These are phyloP conservation scores for Limnephilus marmoratus DNA, from an alignment of 2,888 invertebrate genomes.

Conservation along the genomic window DNA sequence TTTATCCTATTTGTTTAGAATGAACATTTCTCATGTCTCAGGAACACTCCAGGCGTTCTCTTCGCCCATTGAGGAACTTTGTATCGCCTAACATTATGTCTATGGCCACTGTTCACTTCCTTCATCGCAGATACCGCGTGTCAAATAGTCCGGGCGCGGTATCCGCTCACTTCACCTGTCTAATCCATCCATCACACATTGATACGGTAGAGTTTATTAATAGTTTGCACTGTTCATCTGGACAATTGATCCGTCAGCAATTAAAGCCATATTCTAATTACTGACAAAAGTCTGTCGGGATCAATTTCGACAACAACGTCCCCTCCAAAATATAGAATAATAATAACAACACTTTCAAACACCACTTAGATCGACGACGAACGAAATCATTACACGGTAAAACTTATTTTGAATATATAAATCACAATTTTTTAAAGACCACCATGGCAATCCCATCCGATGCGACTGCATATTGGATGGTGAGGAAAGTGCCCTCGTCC, in stretches of 20 bases:
- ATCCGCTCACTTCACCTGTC: background rate
- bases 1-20: constrained; percentile 64
- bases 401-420: constrained; percentile 62
- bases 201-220: background rate
- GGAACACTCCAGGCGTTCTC: constrained; percentile 63
- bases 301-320: constrained; percentile 33
- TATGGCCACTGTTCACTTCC: constrained; percentile 63
- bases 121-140: background rate
- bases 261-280: constrained; percentile 55
- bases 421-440: constrained; percentile 62
- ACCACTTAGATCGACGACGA: constrained; percentile 52
- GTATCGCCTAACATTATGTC: constrained; percentile 63
- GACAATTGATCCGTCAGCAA: constrained; percentile 60
- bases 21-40: constrained; percentile 61
- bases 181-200: constrained; percentile 22
- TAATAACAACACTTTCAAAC: constrained; percentile 56
- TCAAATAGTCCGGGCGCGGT: background rate
- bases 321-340: constrained; percentile 22
- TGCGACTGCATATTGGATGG: constrained; percentile 33
- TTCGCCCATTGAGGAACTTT: constrained; percentile 66
- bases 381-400: constrained; percentile 49
- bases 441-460: constrained; percentile 48
- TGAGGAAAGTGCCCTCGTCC: constrained; percentile 18
- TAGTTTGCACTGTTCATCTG: background rate
- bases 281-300: constrained; percentile 59